Conservation (phyloP, 2,113 vertebrate genomes). For the Silurus meridionalis region DNA sequence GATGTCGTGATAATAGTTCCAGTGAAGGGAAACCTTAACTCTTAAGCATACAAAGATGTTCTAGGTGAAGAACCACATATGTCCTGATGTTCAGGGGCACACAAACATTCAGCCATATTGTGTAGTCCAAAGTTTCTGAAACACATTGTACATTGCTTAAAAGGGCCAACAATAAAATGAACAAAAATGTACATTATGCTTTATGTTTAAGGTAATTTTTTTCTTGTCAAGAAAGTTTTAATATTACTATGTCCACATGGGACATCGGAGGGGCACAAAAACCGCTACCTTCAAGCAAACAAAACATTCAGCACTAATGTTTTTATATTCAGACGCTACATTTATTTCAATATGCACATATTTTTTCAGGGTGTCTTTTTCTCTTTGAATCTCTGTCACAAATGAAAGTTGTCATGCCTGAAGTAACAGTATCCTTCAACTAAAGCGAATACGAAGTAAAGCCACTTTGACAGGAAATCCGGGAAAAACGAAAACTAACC, state of each 20-base stretch:
- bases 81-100: not conserved
- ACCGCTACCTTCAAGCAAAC: too few relatives aligned
- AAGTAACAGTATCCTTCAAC: not conserved
- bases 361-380: not conserved
- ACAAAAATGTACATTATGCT: not conserved
- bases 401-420: not conserved
- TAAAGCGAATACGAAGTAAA: too few relatives aligned
- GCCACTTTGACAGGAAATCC: too few relatives aligned
- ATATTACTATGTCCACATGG: not conserved
- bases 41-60: not conserved
- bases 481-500: too few relatives aligned
- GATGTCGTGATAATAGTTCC: not conserved
- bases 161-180: not conserved
- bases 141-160: not conserved
- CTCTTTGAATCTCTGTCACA: not conserved
- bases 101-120: not conserved
- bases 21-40: not conserved
- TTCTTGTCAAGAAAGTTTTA: not conserved
- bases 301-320: not conserved
- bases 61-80: not conserved
- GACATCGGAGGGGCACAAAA: not conserved
- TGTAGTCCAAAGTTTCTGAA: not conserved
- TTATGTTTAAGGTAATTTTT: not conserved
- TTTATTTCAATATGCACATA: not conserved
- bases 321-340: too few relatives aligned